These are phyloP conservation scores for Tetramorium alpestre DNA, from an alignment of 1,140 invertebrate genomes.

Conservation along the genomic window DNA sequence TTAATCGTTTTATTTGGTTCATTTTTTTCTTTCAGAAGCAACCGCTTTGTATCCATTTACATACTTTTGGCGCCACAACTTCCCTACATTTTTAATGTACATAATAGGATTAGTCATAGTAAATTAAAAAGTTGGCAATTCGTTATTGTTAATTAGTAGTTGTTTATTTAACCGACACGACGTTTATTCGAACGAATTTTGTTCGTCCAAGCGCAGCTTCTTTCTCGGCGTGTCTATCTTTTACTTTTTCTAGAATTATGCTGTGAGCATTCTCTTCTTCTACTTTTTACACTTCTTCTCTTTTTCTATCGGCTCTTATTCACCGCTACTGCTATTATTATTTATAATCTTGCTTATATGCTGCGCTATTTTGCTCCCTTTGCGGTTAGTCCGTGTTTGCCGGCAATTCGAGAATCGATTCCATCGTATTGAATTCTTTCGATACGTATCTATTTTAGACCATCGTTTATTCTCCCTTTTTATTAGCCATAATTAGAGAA, in stretches of 20 bases:
- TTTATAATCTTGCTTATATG: conserved; percentile 34
- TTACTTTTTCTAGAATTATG: conserved; percentile 18
- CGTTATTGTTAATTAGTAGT: not conserved
- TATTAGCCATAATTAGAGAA: not conserved
- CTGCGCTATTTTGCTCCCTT: conserved; percentile 18
- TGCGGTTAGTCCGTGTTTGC: conserved; percentile 16
- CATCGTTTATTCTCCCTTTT: not conserved
- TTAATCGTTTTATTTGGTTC: not conserved
- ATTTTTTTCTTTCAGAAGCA: not conserved
- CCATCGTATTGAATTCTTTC: not conserved
- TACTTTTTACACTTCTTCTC: conserved; percentile 4
- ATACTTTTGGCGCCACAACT: not conserved
- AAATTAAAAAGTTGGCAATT: conserved; percentile 3
- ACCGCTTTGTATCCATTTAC: conserved; percentile 1
- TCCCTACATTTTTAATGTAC: not conserved
- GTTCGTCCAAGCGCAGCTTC: conserved; percentile 30
- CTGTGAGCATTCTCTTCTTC: not conserved
- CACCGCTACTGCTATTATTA: conserved; percentile 32
- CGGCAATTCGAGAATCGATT: conserved; percentile 24
- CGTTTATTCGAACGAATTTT: conserved; percentile 22
- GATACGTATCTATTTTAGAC: not conserved
- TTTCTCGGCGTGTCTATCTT: conserved; percentile 1
- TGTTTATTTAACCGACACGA: not conserved
- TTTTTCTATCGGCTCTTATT: conserved; percentile 4
- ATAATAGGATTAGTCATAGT: not conserved